These are phyloP conservation scores for Cacoxenus indagator DNA, from an alignment of 2,888 invertebrate genomes.

Conservation along the genomic window DNA sequence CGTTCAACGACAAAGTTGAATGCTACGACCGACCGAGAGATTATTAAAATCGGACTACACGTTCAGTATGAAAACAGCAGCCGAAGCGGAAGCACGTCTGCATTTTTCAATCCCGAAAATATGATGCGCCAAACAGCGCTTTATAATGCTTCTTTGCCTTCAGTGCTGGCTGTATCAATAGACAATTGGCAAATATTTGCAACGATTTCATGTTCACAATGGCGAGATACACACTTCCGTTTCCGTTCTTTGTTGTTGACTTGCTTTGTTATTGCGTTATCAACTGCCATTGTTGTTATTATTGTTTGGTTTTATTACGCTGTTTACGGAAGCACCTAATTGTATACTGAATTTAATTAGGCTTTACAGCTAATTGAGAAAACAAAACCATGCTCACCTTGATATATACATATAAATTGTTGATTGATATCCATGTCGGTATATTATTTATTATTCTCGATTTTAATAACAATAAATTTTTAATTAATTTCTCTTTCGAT, in stretches of 20 bases:
- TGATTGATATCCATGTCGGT: not conserved
- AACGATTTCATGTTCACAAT: conserved; percentile 6
- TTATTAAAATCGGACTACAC: too few relatives aligned
- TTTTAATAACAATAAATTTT: not conserved
- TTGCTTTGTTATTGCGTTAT: not conserved
- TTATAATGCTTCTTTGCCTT: not conserved
- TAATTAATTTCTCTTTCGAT: not conserved
- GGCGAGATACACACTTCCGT: conserved; percentile 21
- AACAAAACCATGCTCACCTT: not conserved
- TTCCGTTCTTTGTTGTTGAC: conserved; percentile 7
- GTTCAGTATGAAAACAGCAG: not conserved
- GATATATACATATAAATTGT: not conserved
- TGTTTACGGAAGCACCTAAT: conserved; percentile 12
- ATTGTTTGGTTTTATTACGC: not conserved
- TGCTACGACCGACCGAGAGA: too few relatives aligned
- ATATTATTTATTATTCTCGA: too few relatives aligned
- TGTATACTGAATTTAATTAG: conserved; percentile 12
- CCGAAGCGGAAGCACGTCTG: not conserved
- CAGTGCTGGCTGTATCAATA: not conserved
- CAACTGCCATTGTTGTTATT: not conserved
- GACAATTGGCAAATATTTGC: conserved; percentile 19
- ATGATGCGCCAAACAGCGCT: not conserved
- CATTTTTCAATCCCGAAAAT: not conserved
- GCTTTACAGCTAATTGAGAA: conserved; percentile 9
- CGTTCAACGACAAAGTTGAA: not conserved